Conservation (phyloP, 2,797 vertebrate species). For the Rhodeus uyekii region DNA sequence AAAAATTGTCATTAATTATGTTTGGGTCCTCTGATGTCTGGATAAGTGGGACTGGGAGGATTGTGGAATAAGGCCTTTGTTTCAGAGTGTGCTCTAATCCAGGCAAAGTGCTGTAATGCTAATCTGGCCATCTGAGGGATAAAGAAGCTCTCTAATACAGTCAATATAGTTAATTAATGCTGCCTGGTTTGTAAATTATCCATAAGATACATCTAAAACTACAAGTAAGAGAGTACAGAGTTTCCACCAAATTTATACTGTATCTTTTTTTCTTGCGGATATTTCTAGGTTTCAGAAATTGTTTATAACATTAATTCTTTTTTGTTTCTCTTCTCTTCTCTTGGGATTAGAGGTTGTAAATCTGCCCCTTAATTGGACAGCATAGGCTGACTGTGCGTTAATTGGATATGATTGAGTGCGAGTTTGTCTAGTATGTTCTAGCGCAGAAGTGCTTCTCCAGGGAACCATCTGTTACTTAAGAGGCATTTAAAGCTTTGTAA, state of each 20-base stretch:
- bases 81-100: constrained; percentile 49
- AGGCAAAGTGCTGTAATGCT: constrained; percentile 44
- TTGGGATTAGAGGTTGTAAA: constrained; percentile 74
- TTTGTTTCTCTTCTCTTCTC: background rate
- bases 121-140: constrained; percentile 48
- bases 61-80: constrained; percentile 49
- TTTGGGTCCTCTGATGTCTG: background rate
- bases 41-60: constrained; percentile 14
- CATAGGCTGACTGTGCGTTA: constrained; percentile 74
- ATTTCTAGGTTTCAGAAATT: background rate
- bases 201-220: background rate
- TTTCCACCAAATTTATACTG: too few relatives aligned
- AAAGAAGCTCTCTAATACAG: constrained; percentile 35
- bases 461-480: constrained; percentile 74
- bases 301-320: background rate
- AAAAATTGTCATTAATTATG: background rate
- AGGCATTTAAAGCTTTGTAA: constrained; percentile 36
- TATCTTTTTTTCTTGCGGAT: too few relatives aligned
- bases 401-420: constrained; percentile 74
- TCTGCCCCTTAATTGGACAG: constrained; percentile 74
- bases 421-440: constrained; percentile 31
- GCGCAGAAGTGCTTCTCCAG: constrained; percentile 58
- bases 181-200: background rate
- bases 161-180: background rate
- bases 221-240: too few relatives aligned